Conservation (phyloP, 2,113 vertebrate genomes). For the Corythoichthys intestinalis region DNA sequence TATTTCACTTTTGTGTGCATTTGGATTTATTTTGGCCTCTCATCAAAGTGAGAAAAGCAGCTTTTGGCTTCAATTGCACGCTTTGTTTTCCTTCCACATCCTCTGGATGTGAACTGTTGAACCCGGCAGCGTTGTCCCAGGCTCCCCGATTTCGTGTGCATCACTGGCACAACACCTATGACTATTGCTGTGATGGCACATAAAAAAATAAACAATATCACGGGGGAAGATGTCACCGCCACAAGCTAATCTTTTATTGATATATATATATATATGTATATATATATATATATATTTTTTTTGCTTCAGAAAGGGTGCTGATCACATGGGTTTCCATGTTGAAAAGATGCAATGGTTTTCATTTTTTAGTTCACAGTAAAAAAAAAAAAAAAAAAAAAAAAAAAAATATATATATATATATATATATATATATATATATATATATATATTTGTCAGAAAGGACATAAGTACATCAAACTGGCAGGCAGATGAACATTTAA, state of each 20-base stretch:
- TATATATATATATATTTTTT: too few relatives aligned
- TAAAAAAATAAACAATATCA: neutral
- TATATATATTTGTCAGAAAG: too few relatives aligned
- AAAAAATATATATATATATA: too few relatives aligned
- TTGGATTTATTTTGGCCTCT: neutral
- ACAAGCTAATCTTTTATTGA: neutral
- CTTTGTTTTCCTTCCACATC: neutral
- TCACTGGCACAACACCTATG: neutral
- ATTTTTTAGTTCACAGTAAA: neutral
- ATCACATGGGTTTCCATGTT: neutral
- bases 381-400: too few relatives aligned
- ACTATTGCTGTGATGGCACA: neutral
- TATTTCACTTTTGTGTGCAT: neutral
- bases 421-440: too few relatives aligned
- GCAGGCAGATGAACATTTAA: too few relatives aligned
- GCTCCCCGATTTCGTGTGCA: neutral
- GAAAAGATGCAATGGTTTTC: neutral
- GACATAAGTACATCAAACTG: too few relatives aligned
- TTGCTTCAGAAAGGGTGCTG: neutral
- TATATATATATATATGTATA: too few relatives aligned
- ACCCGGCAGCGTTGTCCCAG: neutral
- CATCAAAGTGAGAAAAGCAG: neutral
- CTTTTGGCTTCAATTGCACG: neutral
- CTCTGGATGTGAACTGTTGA: constrained; percentile 2
- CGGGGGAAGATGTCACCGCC: neutral